These are phyloP conservation scores for Amphiura filiformis DNA, from an alignment of 35 echinoderm and acorn worm genomes.

Conservation along the genomic window DNA sequence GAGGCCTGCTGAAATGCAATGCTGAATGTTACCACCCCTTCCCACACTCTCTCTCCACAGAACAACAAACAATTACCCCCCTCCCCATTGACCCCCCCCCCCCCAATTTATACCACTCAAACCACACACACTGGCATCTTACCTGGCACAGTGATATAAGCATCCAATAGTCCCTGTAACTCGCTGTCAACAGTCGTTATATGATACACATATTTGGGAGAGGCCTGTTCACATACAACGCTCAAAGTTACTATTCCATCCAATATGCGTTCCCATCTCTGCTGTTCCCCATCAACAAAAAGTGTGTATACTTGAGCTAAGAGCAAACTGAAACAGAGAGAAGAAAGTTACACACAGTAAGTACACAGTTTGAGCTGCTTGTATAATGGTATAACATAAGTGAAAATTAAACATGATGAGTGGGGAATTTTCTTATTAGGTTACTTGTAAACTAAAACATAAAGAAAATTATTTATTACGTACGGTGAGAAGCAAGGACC, in stretches of 20 bases:
- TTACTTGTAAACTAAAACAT: too few species aligned
- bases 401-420: too few species aligned
- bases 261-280: slow-evolving; percentile 62
- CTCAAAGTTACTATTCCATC: slow-evolving; percentile 62
- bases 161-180: slow-evolving; percentile 71
- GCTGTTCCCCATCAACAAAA: slow-evolving; percentile 58
- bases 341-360: too few species aligned
- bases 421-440: too few species aligned
- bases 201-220: slow-evolving; percentile 61
- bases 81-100: neutral
- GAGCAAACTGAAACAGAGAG: slow-evolving; percentile 21
- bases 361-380: too few species aligned
- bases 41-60: neutral
- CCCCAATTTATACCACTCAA: neutral
- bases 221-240: slow-evolving; percentile 65
- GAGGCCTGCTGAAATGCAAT: too few species aligned
- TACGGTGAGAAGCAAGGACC: too few species aligned
- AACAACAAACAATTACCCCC: neutral
- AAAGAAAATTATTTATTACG: too few species aligned
- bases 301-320: slow-evolving; percentile 80
- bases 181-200: slow-evolving; percentile 69
- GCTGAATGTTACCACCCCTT: too few species aligned
- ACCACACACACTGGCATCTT: too few species aligned
- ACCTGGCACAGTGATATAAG: slow-evolving; percentile 76
- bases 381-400: too few species aligned